Evolutionary conservation across 1,140 invertebrate species (phyloP).

Genomic region (Manduca sexta): DNA sequence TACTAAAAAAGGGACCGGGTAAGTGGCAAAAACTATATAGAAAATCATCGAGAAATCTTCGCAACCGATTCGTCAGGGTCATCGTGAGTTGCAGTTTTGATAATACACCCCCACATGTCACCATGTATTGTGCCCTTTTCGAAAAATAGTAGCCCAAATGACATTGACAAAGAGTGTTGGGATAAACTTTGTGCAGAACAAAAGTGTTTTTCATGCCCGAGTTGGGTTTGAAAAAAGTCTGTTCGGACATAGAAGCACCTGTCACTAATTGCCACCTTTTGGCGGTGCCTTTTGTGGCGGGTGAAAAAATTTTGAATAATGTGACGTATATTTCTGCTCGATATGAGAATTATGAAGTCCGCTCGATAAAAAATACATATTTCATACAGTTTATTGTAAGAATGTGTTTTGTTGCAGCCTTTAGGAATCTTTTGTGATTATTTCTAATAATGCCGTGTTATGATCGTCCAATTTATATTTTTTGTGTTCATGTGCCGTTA

Average conservation of each 20-base stretch:
- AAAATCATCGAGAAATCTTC: slow-evolving; percentile 30
- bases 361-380: neutral
- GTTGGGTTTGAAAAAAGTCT: slow-evolving; percentile 40
- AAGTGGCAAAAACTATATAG: slow-evolving; percentile 33
- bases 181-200: slow-evolving; percentile 45
- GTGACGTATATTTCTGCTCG: slow-evolving; percentile 6
- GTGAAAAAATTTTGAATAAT: slow-evolving; percentile 28
- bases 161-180: slow-evolving; percentile 65
- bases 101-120: slow-evolving; percentile 47
- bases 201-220: slow-evolving; percentile 33
- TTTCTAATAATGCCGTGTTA: too few relatives aligned
- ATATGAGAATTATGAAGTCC: slow-evolving; percentile 17
- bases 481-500: too few relatives aligned
- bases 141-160: slow-evolving; percentile 58
- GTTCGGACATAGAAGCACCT: slow-evolving; percentile 55
- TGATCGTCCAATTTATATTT: too few relatives aligned
- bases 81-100: slow-evolving; percentile 47
- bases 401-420: too few relatives aligned
- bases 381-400: neutral
- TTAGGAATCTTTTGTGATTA: too few relatives aligned
- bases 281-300: slow-evolving; percentile 56
- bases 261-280: slow-evolving; percentile 70
- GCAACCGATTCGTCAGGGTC: slow-evolving; percentile 51
- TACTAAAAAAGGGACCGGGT: slow-evolving; percentile 33
- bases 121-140: slow-evolving; percentile 51